Evolutionary conservation across 1,140 invertebrate species (phyloP).

Genomic region (Tribolium castaneum): DNA sequence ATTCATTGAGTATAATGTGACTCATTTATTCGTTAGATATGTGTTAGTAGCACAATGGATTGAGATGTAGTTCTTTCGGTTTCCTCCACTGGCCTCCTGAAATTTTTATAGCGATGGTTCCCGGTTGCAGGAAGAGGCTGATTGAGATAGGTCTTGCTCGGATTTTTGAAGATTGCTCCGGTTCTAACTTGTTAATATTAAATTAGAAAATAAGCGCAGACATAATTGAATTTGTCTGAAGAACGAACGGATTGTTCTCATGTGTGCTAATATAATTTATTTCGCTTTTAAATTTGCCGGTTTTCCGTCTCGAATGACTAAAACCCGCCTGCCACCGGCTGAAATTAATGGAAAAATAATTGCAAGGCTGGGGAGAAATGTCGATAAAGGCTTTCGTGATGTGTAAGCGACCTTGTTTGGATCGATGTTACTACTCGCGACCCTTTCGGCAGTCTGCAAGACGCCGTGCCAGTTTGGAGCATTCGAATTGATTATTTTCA

Average conservation of each 20-base stretch:
- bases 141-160: constrained; percentile 17
- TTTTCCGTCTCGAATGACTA: background rate
- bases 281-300: background rate
- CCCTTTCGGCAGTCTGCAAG: constrained; percentile 25
- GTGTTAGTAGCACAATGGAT: constrained; percentile 46
- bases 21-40: constrained; percentile 48
- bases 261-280: background rate
- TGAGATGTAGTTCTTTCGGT: background rate
- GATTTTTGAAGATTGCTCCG: constrained; percentile 31
- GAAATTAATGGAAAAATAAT: constrained; percentile 1
- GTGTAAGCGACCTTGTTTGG: constrained; percentile 12
- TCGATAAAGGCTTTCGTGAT: constrained; percentile 32
- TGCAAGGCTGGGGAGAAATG: background rate
- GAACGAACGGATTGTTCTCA: constrained; percentile 13
- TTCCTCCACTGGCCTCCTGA: background rate
- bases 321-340: background rate
- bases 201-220: constrained; percentile 20
- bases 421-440: constrained; percentile 20
- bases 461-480: constrained; percentile 23
- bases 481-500: constrained; percentile 13
- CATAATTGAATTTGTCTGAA: constrained; percentile 37
- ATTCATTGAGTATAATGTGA: constrained; percentile 52
- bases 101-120: background rate
- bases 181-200: constrained; percentile 38
- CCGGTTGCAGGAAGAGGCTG: background rate